Conservation (phyloP, 2,797 vertebrate species). For the Anabas testudineus region DNA sequence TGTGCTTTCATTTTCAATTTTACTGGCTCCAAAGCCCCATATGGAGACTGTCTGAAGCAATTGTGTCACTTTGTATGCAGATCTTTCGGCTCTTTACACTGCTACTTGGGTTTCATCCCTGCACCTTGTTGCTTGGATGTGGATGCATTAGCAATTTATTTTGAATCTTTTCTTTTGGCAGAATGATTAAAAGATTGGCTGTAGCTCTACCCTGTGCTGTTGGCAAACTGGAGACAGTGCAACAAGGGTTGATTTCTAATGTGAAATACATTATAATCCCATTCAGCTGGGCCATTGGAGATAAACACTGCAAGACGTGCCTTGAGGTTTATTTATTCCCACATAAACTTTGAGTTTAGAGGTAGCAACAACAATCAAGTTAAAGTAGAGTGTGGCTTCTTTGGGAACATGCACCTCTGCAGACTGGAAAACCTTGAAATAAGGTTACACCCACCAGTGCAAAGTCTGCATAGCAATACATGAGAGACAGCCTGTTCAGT, state of each 20-base stretch:
- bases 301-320: conserved; percentile 48
- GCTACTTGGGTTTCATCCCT: conserved; percentile 28
- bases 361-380: conserved; percentile 45
- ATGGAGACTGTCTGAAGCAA: conserved; percentile 79
- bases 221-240: conserved; percentile 13
- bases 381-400: conserved; percentile 41
- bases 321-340: conserved; percentile 45
- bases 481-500: background rate
- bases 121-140: conserved; percentile 38
- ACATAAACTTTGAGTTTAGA: conserved; percentile 46
- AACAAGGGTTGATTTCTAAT: conserved; percentile 19
- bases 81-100: conserved; percentile 50
- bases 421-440: conserved; percentile 40
- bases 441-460: conserved; percentile 27
- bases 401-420: conserved; percentile 11
- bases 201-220: conserved; percentile 8
- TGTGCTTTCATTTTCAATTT: conserved; percentile 84
- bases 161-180: conserved; percentile 24
- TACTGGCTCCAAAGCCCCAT: conserved; percentile 69
- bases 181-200: conserved; percentile 32
- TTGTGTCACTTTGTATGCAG: conserved; percentile 70
- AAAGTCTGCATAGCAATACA: conserved; percentile 22
- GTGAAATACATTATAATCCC: conserved; percentile 50
- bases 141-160: conserved; percentile 36
- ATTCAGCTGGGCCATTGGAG: conserved; percentile 43